Evolutionary conservation across 2,113 vertebrate species (phyloP), one percentile per base, ranked within the genome.

Genomic region (Cynoglossus semilaevis): DNA sequence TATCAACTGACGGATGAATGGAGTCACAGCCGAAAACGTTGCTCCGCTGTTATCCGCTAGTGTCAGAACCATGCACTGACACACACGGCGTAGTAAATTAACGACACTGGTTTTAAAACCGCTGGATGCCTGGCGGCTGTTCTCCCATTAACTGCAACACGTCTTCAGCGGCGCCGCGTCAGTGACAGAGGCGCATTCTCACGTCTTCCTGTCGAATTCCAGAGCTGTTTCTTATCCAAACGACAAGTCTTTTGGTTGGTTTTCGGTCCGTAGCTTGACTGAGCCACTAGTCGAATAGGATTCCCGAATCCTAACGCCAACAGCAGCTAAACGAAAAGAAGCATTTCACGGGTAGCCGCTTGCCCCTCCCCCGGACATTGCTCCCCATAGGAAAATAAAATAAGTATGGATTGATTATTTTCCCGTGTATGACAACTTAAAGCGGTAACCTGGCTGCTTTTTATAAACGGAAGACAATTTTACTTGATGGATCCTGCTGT

Each of bases 281-380:
- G 59, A 52, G 67, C 63, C 53, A 48, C 58, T 72, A 56, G 58
- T 62, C 69, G 74, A 80, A 79, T 73, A 58, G 6, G 22, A 73
- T 76, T 85, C 76, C 83, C 84, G 74, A 71, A 63, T 34, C 61
- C 45, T 58, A 10, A 48, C 69, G 18, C 68, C 40, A 45, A 48
- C 2, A 43, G 55, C 64, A 18, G 60, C 62, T 19, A 60, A 12
- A 63, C 67, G 52, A 63, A 29, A 55, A 61, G 70, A 50, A 67
- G 74, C 80, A 46, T 73, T 78, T 71, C 69, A 59, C 65, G 60
- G 73, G 63, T 58, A 75, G 57, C 62, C 53, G 78, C 22, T 29
- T 6, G 77, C 80, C 76, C 83, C 75, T 67, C 83, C 79, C 77
- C 63, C 66, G 52, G 78, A 79, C 29, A 46, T 69, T 70, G 73